Conservation (phyloP, 2,113 vertebrate genomes). For the Rhinolophus sinicus region DNA sequence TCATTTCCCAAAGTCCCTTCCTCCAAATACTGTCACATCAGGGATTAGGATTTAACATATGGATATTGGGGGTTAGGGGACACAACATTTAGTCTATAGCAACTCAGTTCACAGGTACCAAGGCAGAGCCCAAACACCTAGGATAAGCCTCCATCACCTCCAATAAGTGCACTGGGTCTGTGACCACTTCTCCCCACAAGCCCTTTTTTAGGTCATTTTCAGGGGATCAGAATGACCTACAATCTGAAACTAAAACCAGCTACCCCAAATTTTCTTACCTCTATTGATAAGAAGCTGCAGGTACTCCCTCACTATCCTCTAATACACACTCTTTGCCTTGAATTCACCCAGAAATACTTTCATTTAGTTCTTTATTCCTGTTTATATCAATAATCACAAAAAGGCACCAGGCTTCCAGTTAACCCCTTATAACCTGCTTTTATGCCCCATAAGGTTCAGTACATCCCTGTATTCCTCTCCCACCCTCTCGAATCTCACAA, state of each 20-base stretch:
- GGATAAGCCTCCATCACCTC: neutral
- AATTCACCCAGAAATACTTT: neutral
- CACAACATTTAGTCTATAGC: neutral
- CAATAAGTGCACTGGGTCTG: neutral
- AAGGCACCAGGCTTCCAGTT: neutral
- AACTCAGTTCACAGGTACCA: neutral
- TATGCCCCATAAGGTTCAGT: neutral
- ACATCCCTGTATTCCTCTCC: neutral
- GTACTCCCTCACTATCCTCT: neutral
- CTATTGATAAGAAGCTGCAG: neutral
- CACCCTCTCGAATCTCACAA: neutral
- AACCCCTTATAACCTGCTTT: neutral
- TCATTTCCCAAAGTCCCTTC: neutral
- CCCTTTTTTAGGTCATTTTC: neutral
- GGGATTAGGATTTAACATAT: neutral
- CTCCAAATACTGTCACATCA: neutral
- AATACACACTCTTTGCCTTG: neutral
- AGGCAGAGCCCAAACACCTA: neutral
- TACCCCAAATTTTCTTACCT: neutral
- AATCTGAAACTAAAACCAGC: neutral
- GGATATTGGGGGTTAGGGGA: neutral
- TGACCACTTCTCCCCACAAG: neutral
- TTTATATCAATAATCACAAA: neutral
- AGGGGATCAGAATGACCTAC: neutral
- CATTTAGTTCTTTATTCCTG: neutral